A percentile compares a stretch with the other conserved stretches of the same genome.
phyloP scores from a whole-genome alignment of 2,888 invertebrate species.

The Aquatica leii region DNA sequence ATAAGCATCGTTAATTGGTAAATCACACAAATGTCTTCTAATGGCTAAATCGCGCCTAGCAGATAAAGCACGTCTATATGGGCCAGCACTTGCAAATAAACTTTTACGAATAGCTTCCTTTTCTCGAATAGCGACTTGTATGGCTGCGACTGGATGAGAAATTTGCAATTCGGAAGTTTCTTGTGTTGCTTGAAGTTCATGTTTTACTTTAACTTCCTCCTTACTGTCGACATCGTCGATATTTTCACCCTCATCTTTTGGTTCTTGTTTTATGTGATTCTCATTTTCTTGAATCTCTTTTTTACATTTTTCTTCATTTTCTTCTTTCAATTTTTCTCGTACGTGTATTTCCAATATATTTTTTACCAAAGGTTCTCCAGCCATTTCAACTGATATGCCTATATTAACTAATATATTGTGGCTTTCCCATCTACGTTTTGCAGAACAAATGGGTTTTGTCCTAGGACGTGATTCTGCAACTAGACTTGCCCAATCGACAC shows the following conservation, averaged over 20 bases:
- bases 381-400: constrained; percentile 81
- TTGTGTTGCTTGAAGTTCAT: constrained; percentile 48
- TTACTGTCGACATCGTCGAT: constrained; percentile 12
- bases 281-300: constrained; percentile 32
- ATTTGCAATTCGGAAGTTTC: constrained; percentile 46
- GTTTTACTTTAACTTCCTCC: constrained; percentile 49
- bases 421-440: constrained; percentile 82
- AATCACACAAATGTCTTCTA: constrained; percentile 72
- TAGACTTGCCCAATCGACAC: constrained; percentile 94
- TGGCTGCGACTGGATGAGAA: constrained; percentile 65
- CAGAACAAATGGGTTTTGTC: constrained; percentile 62
- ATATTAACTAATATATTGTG: constrained; percentile 80
- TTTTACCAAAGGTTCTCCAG: constrained; percentile 71
- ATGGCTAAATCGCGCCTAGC: constrained; percentile 82
- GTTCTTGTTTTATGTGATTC: constrained; percentile 41
- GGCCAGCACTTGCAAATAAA: constrained; percentile 75
- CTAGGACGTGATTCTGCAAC: constrained; percentile 78
- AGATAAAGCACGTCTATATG: constrained; percentile 78
- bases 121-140: constrained; percentile 70
- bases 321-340: constrained; percentile 50
- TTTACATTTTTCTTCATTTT: constrained; percentile 40
- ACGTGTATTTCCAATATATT: constrained; percentile 58
- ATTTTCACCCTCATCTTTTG: constrained; percentile 35
- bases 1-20: constrained; percentile 69
- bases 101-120: constrained; percentile 68